Conservation (phyloP, 2,888 invertebrate genomes). For the Rhingia campestris region DNA sequence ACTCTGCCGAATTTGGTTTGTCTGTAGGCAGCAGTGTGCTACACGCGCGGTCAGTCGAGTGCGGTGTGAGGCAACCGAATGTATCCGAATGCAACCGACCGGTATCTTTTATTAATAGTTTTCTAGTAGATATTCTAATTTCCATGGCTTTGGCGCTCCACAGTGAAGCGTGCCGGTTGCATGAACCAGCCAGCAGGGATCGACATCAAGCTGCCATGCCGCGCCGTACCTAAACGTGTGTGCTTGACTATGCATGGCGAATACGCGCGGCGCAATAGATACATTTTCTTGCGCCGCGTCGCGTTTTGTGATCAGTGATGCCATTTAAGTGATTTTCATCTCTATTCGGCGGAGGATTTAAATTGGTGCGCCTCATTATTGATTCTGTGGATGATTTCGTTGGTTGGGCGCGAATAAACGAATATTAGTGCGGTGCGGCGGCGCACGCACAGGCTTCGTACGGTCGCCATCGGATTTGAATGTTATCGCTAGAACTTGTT, state of each 20-base stretch:
- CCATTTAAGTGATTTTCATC: constrained; percentile 57
- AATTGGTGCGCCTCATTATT: constrained; percentile 29
- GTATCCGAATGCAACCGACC: constrained; percentile 83
- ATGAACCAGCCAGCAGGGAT: constrained; percentile 68
- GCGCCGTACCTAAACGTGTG: constrained; percentile 6
- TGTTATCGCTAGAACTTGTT: background rate
- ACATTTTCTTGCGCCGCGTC: constrained; percentile 1
- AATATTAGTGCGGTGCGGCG: background rate
- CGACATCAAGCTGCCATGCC: constrained; percentile 46
- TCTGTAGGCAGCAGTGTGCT: constrained; percentile 73
- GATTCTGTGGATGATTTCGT: constrained; percentile 8
- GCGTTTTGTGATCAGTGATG: constrained; percentile 62
- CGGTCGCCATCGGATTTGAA: background rate
- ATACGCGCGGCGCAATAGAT: constrained; percentile 8
- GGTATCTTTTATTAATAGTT: constrained; percentile 77
- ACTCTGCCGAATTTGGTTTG: constrained; percentile 74
- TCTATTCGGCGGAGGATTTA: constrained; percentile 44
- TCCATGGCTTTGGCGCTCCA: constrained; percentile 67
- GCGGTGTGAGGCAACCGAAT: constrained; percentile 83
- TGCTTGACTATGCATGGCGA: constrained; percentile 23
- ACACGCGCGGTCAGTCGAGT: constrained; percentile 83
- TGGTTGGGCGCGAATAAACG: background rate
- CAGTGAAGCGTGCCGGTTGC: constrained; percentile 71
- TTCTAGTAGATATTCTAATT: constrained; percentile 73
- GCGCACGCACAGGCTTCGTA: background rate